These are phyloP conservation scores for Tursiops truncatus DNA, from an alignment of 2,113 vertebrate genomes.

Conservation along the genomic window DNA sequence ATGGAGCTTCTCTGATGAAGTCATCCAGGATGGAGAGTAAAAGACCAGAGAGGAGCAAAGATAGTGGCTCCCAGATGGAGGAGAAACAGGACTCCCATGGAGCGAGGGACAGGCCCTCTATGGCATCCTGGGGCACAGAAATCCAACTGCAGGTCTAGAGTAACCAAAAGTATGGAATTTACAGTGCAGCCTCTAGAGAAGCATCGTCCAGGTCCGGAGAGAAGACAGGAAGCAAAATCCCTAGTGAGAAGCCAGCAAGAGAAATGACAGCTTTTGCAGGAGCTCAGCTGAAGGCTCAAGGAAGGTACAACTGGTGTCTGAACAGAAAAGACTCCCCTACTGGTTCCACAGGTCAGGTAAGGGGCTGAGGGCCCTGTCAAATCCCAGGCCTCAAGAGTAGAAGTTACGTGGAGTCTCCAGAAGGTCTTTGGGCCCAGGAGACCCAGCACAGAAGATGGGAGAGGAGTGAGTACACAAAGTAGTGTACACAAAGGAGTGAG, in stretches of 20 bases:
- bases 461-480: accelerated
- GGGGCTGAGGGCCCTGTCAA: neutral
- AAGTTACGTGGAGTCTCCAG: neutral
- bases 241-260: neutral
- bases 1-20: neutral
- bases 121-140: neutral
- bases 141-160: neutral
- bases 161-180: neutral
- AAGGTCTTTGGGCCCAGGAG: neutral
- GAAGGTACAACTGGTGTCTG: no score
- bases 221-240: neutral
- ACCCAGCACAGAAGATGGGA: neutral
- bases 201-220: neutral
- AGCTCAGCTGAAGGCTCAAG: neutral
- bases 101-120: neutral
- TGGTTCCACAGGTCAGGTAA: neutral
- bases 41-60: neutral
- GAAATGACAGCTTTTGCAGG: neutral
- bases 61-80: neutral
- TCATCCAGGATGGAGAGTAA: neutral
- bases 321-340: neutral
- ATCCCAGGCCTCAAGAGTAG: neutral
- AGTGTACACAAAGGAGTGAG: no score
- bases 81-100: neutral
- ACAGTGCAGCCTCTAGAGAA: neutral